phyloP scores from a whole-genome alignment of 1,140 invertebrate species.

The Babylonia areolata region DNA sequence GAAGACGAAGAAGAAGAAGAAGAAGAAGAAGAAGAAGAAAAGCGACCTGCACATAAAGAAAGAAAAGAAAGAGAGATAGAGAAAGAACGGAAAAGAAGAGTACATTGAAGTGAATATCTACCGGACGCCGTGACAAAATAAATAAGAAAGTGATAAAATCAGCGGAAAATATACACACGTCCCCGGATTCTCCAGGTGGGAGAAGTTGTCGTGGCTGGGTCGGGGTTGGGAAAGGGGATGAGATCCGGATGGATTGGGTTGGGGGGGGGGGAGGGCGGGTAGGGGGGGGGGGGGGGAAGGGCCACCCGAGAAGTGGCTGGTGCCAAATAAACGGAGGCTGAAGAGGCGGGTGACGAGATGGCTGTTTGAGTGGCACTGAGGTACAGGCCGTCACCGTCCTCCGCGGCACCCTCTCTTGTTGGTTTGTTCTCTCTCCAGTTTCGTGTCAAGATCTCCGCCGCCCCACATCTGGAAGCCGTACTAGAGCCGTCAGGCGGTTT shows the following conservation, averaged over 20 bases:
- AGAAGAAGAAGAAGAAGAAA: not conserved
- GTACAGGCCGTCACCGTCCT: not conserved
- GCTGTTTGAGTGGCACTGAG: not conserved
- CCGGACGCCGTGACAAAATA: slow-evolving; percentile 31
- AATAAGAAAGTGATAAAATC: slow-evolving; percentile 22
- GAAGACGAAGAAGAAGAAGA: no score
- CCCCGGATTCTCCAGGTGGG: slow-evolving; percentile 2
- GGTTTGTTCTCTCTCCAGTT: slow-evolving; percentile 27
- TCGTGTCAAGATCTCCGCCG: not conserved
- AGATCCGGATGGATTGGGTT: not conserved
- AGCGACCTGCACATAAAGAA: not conserved
- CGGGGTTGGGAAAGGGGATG: no score
- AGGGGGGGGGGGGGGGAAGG: not conserved
- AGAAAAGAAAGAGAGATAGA: not conserved
- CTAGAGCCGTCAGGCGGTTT: not conserved
- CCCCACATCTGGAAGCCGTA: slow-evolving; percentile 18
- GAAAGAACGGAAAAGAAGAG: not conserved
- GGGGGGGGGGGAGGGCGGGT: not conserved
- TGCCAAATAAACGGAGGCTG: slow-evolving; percentile 30
- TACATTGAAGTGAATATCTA: slow-evolving; percentile 25
- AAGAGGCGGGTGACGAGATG: not conserved
- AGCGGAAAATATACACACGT: slow-evolving; percentile 29
- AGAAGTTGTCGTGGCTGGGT: slow-evolving; percentile 25
- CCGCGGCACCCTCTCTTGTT: not conserved
- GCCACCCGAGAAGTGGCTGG: slow-evolving; percentile 33